Base-by-base conservation (phyloP, 2,888 invertebrate genomes). In the Euzetes globulus region DNA sequence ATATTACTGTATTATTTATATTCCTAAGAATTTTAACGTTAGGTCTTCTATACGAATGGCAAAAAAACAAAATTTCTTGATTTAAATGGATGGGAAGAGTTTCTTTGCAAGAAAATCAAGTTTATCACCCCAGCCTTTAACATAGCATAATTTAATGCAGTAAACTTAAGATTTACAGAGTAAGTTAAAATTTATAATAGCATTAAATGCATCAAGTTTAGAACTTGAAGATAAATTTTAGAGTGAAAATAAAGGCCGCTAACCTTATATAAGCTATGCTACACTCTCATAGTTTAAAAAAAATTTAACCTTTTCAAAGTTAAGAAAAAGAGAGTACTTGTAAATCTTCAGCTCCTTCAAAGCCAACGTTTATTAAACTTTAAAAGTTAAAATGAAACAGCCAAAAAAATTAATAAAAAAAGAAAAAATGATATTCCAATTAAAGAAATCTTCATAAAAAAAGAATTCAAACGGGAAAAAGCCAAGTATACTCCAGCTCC, bases 301-400 rank as follows among this genome's bases (percentile, higher is more conserved):
- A 60, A 60, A 60, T 33, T 27, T 33, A 60, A 27, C 60, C 15
- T 29, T 60, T 60, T 60, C 60, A 60, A 60, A 1, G 60, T 27
- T 60, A 33, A 60, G 60, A 60, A 22, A 29, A 29, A 27, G 29
- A 60, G 60, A 60, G 29, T 29, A 29, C 27, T 15, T 19, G 19
- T 27, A 3, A 63, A 17, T 37, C 63, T 60, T n/a, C 29, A 63
- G 63, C 27, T 37, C 37, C 63, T 63, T 63, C 63, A 63, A 63
- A 63, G 27, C 63, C 33, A 33, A 63, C 63, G 63, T 63, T n/a
- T 63, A 63, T 13, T 29, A n/a, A 63, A 63, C 63, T 63, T 2
- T n/a, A 27, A 15, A 27, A 27, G 27, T 37, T 17, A 63, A 33
- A 33, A 33, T 33, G 17, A 33, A 37, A 33, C 3, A 7, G 11